Percentiles rank a stretch among this genome's conserved stretches.
These are phyloP conservation scores for Junonia oenone DNA, from an alignment of 2,888 invertebrate species.

Conservation along the genomic window DNA sequence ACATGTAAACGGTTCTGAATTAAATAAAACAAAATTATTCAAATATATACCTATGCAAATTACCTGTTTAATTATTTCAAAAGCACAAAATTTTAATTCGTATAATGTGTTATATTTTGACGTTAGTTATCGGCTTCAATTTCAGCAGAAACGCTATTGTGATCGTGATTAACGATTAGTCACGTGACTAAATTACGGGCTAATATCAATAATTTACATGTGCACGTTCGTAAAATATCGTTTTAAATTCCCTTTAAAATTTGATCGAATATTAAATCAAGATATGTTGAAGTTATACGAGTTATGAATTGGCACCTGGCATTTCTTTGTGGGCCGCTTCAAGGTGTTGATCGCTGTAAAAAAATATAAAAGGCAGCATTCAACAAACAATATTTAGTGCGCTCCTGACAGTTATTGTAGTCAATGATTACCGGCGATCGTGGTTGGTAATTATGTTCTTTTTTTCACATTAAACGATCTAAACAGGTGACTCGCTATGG, in stretches of 20 bases:
- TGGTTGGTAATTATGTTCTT: slow-evolving; percentile 56
- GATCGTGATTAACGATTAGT: not conserved
- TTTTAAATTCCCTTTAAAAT: slow-evolving; percentile 31
- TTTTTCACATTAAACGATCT: slow-evolving; percentile 40
- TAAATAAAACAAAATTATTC: too few species aligned
- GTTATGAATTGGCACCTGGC: slow-evolving; percentile 33
- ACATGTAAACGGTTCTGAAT: too few species aligned
- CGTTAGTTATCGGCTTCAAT: too few species aligned
- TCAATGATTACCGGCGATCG: slow-evolving; percentile 72
- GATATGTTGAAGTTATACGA: slow-evolving; percentile 30
- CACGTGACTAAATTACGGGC: not conserved
- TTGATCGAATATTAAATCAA: slow-evolving; percentile 46
- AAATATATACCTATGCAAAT: too few species aligned
- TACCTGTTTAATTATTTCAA: too few species aligned
- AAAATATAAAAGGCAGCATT: slow-evolving; percentile 68
- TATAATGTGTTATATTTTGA: too few species aligned
- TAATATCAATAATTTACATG: not conserved
- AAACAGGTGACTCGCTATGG: slow-evolving; percentile 56
- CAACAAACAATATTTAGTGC: slow-evolving; percentile 78
- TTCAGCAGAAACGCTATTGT: not conserved
- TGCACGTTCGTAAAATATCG: slow-evolving; percentile 11
- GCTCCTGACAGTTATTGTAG: slow-evolving; percentile 75
- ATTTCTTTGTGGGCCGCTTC: slow-evolving; percentile 46
- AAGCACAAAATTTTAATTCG: too few species aligned
- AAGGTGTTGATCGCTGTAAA: slow-evolving; percentile 74